Evolutionary conservation across 2,888 invertebrate genomes (phyloP).

Genomic region (Agriopis marginaria): DNA sequence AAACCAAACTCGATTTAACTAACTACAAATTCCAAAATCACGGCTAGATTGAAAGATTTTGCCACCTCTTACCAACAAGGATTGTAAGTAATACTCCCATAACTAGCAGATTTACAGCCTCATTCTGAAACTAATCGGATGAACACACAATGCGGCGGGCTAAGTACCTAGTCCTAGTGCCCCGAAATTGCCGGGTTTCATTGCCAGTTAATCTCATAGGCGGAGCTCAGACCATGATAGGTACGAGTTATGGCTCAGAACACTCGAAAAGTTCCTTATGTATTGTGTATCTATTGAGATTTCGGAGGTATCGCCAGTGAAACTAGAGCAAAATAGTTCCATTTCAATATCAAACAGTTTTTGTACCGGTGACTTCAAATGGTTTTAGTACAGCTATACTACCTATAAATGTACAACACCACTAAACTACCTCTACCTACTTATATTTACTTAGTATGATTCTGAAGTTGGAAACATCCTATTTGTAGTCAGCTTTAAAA

Average conservation of each 20-base stretch:
- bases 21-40: not conserved
- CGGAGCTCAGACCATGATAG: constrained; percentile 20
- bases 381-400: no score
- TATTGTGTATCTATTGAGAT: not conserved
- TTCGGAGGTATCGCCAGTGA: not conserved
- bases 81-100: constrained; percentile 12
- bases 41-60: not conserved
- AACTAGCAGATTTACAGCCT: constrained; percentile 25
- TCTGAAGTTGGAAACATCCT: no score
- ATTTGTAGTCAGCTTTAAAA: no score
- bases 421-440: no score
- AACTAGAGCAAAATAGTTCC: no score
- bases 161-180: constrained; percentile 24
- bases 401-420: no score
- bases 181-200: constrained; percentile 33
- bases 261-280: not conserved
- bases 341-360: no score
- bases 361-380: no score
- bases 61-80: constrained; percentile 1
- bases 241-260: constrained; percentile 17
- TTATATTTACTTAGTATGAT: no score
- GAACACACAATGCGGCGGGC: constrained; percentile 37
- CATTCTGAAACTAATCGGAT: constrained; percentile 37
- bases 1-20: no score
- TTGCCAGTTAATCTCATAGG: constrained; percentile 35